Base-by-base conservation (phyloP, 2,113 vertebrate species). In the Zosterops lateralis region DNA sequence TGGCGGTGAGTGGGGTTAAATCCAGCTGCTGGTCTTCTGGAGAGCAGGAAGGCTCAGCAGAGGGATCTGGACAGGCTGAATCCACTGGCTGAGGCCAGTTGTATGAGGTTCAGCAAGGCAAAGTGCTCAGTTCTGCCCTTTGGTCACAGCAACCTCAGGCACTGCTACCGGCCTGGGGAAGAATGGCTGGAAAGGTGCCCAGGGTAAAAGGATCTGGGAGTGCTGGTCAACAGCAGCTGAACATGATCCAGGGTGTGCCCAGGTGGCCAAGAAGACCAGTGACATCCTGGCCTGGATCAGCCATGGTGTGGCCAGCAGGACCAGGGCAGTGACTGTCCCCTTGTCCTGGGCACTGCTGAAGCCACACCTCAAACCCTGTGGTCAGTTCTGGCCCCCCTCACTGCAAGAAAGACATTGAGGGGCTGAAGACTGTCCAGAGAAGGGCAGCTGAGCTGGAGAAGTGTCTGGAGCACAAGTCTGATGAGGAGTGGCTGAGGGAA, bases 361-460 rank as follows among this genome's bases (percentile, higher is more conserved):
- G 38, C 5, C 24, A 0, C 29, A 21, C 6, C n/a, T 67, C 5
- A 0, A 47, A 31, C 53, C 5, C 24, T 40, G 38, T 40, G 61
- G 1, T 5, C 61, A 34, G 53, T 31, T 60, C 1, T 82, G 45
- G 8, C 16, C 7, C 24, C 24, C 10, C n/a, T 54, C 47, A 4
- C 3, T 34, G 0, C 38, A 14, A 7, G 9, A 47, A 38, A 1
- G 54, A 16, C 24, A 26, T 0, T 29, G n/a, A 60, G 68, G 32
- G 17, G 17, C 70, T 74, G 70, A 38, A 61, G 61, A 0, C 0
- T 34, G 61, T 26, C 54, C 40, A 82, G 77, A 53, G 77, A 67
- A 82, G n/a, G 61, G 20, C 1, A 29, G 0, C 0, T 0, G 70
- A 26, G 14, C 53, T 61, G 47, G 25, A 14, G 16, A 53, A 40